phyloP scores from a whole-genome alignment of 2,797 vertebrate species.

The Merluccius polli region DNA sequence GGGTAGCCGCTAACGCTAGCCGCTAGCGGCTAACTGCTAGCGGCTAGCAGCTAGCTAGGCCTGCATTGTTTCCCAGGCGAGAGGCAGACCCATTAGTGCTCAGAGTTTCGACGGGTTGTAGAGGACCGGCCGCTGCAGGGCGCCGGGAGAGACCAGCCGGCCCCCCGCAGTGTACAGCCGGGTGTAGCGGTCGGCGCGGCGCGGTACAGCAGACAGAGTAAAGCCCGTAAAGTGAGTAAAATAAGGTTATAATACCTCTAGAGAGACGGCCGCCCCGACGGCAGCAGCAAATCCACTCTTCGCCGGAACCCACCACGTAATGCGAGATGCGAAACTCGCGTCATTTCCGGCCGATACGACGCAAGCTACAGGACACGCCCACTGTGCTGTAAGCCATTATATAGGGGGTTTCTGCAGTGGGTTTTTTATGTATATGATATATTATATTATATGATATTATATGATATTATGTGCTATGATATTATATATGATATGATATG shows the following conservation, averaged over 20 bases:
- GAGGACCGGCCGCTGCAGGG: too few species aligned
- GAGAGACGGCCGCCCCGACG: slow-evolving; percentile 7
- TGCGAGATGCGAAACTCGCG: slow-evolving; percentile 51
- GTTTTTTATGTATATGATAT: background rate
- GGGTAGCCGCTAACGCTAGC: slow-evolving; percentile 28
- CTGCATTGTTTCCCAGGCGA: slow-evolving; percentile 65
- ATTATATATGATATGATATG: too few species aligned
- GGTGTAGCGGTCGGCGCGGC: too few species aligned
- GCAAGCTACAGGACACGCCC: background rate
- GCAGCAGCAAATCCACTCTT: slow-evolving; percentile 40
- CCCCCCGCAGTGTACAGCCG: too few species aligned
- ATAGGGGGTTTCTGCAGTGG: background rate
- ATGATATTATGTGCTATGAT: too few species aligned
- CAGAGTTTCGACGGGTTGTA: background rate
- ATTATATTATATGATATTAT: too few species aligned
- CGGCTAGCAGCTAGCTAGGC: slow-evolving; percentile 51
- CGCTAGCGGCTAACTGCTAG: slow-evolving; percentile 6
- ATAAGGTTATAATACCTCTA: background rate
- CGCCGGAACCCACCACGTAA: slow-evolving; percentile 62
- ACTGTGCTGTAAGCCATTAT: background rate
- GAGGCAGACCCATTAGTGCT: slow-evolving; percentile 20
- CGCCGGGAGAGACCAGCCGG: too few species aligned
- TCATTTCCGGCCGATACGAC: slow-evolving; percentile 54
- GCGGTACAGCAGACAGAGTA: too few species aligned
- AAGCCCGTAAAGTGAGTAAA: too few species aligned